Conservation (phyloP, 2,888 invertebrate genomes). For the Parasteatoda lunata region DNA sequence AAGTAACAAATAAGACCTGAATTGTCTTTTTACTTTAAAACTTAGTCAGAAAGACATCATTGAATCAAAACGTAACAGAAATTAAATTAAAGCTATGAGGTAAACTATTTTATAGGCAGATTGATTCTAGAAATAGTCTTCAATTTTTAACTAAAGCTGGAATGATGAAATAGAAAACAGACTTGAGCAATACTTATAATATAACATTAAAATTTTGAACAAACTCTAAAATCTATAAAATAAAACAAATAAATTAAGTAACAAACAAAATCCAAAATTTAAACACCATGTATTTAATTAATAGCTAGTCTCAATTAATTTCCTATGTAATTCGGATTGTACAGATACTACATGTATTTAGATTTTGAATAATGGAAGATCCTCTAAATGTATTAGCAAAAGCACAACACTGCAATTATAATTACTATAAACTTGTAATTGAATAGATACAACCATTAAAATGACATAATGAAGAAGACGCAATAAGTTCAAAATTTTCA, state of each 20-base stretch:
- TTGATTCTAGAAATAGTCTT: too few species aligned
- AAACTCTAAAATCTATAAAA: too few species aligned
- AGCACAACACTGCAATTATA: background rate
- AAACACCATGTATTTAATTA: too few species aligned
- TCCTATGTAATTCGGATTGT: background rate
- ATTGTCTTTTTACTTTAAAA: too few species aligned
- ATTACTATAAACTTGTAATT: background rate
- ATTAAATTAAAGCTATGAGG: too few species aligned
- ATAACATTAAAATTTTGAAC: background rate
- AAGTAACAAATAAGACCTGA: too few species aligned
- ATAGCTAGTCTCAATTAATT: too few species aligned
- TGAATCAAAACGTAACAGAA: too few species aligned
- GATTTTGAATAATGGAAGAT: slow-evolving; percentile 18
- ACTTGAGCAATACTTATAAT: background rate
- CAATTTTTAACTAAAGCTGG: background rate
- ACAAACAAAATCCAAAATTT: too few species aligned
- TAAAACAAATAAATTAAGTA: too few species aligned
- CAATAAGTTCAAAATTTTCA: slow-evolving; percentile 14
- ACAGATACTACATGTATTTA: background rate
- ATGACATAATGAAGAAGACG: slow-evolving; percentile 13
- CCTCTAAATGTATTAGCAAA: background rate
- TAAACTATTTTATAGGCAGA: too few species aligned
- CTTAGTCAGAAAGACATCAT: too few species aligned
- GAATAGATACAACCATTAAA: slow-evolving; percentile 10
- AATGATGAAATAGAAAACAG: background rate